phyloP scores from a whole-genome alignment of 1,140 invertebrate species.

The Subanguina moxae region DNA sequence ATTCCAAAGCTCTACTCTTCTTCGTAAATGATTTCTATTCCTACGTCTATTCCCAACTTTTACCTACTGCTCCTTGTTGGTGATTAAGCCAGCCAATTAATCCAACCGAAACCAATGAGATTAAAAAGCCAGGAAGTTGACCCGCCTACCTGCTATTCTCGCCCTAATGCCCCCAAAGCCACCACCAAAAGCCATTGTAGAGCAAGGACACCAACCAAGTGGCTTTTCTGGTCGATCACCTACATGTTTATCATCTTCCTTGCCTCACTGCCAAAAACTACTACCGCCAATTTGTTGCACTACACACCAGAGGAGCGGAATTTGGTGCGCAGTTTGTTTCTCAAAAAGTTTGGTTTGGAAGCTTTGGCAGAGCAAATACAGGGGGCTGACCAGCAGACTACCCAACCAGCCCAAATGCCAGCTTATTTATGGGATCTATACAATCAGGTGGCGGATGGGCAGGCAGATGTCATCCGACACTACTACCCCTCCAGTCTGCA shows the following conservation, averaged over 20 bases:
- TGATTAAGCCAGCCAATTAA: too few relatives aligned
- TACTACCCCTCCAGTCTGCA: neutral
- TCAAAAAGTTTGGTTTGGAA: slow-evolving; percentile 25
- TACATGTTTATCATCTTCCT: neutral
- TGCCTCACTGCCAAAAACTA: neutral
- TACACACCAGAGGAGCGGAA: slow-evolving; percentile 15
- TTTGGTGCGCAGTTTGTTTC: slow-evolving; percentile 20
- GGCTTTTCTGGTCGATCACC: neutral
- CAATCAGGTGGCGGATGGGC: slow-evolving; percentile 1
- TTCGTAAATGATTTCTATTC: too few relatives aligned
- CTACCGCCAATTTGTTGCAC: neutral
- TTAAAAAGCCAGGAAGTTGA: too few relatives aligned
- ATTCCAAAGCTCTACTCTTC: too few relatives aligned
- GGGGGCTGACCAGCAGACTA: neutral
- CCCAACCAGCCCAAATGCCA: neutral
- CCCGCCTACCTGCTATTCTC: too few relatives aligned
- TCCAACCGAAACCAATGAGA: too few relatives aligned
- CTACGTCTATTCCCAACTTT: too few relatives aligned
- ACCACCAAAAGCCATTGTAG: too few relatives aligned
- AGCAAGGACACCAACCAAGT: too few relatives aligned
- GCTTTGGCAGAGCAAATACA: slow-evolving; percentile 19
- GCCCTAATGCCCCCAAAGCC: too few relatives aligned
- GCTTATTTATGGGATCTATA: slow-evolving; percentile 19
- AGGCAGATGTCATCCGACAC: slow-evolving; percentile 4
- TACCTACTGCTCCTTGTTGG: too few relatives aligned